Conservation (phyloP, 1,140 invertebrate species). For the Helicoverpa armigera region DNA sequence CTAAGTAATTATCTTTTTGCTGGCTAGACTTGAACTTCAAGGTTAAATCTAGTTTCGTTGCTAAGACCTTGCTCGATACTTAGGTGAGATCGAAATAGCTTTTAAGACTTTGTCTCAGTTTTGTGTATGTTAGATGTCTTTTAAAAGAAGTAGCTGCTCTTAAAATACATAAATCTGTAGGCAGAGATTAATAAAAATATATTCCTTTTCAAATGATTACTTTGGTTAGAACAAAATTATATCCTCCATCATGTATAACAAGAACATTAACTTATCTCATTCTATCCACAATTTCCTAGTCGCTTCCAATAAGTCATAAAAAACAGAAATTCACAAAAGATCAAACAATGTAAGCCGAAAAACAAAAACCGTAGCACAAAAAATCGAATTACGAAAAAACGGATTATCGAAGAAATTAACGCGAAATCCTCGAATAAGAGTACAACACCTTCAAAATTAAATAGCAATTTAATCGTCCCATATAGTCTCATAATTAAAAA, state of each 20-base stretch:
- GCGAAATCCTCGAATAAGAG: background rate
- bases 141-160: too few relatives aligned
- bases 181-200: too few relatives aligned
- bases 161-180: too few relatives aligned
- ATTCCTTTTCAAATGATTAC: too few relatives aligned
- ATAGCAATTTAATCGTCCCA: background rate
- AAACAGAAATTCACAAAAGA: background rate
- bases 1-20: slow-evolving; percentile 11
- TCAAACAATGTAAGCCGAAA: background rate
- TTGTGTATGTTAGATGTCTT: background rate
- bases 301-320: too few relatives aligned
- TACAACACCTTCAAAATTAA: background rate
- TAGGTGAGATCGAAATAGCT: background rate
- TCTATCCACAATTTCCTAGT: too few relatives aligned
- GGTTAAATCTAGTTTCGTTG: background rate
- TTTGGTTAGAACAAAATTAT: too few relatives aligned
- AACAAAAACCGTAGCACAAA: background rate
- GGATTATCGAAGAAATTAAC: background rate
- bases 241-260: too few relatives aligned
- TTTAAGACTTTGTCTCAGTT: background rate
- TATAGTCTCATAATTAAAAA: slow-evolving; percentile 14
- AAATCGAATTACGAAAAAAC: background rate
- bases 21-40: background rate
- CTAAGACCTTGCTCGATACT: background rate
- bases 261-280: too few relatives aligned